These are phyloP conservation scores for Dasypogon diadema DNA, from an alignment of 2,888 invertebrate species.

Conservation along the genomic window DNA sequence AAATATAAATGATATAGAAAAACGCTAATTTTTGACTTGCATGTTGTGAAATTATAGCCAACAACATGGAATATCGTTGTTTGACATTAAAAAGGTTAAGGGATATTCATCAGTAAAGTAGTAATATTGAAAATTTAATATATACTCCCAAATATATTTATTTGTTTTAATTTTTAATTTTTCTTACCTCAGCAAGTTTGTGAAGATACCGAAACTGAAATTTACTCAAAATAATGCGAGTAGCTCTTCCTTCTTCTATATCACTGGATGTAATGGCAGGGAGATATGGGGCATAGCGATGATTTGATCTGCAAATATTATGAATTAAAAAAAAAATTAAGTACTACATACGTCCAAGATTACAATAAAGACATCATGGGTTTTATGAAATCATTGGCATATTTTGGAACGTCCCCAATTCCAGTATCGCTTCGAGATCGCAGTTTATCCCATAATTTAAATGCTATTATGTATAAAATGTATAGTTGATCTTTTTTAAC, in stretches of 20 bases:
- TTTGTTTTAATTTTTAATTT: too few relatives aligned
- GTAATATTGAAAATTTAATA: too few relatives aligned
- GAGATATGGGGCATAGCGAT: slow-evolving; percentile 21
- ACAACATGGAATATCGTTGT: too few relatives aligned
- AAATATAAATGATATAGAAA: too few relatives aligned
- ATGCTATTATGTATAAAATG: slow-evolving; percentile 27
- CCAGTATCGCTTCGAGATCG: background rate
- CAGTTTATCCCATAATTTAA: slow-evolving; percentile 3
- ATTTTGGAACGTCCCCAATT: background rate
- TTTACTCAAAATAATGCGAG: background rate
- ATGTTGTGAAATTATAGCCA: too few relatives aligned
- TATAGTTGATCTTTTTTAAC: slow-evolving; percentile 18
- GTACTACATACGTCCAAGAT: too few relatives aligned
- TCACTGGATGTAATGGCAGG: background rate
- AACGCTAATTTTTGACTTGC: too few relatives aligned
- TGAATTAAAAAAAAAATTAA: background rate
- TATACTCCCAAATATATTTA: too few relatives aligned
- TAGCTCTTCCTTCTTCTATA: slow-evolving; percentile 8
- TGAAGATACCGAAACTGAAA: background rate
- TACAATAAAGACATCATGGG: slow-evolving; percentile 18
- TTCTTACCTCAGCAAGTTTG: slow-evolving; percentile 19
- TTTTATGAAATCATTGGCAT: slow-evolving; percentile 26
- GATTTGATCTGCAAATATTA: slow-evolving; percentile 5
- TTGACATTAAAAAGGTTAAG: too few relatives aligned
- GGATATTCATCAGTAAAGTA: too few relatives aligned